These are phyloP conservation scores for Synanthedon tipuliformis DNA, from an alignment of 2,888 invertebrate species.

Conservation along the genomic window DNA sequence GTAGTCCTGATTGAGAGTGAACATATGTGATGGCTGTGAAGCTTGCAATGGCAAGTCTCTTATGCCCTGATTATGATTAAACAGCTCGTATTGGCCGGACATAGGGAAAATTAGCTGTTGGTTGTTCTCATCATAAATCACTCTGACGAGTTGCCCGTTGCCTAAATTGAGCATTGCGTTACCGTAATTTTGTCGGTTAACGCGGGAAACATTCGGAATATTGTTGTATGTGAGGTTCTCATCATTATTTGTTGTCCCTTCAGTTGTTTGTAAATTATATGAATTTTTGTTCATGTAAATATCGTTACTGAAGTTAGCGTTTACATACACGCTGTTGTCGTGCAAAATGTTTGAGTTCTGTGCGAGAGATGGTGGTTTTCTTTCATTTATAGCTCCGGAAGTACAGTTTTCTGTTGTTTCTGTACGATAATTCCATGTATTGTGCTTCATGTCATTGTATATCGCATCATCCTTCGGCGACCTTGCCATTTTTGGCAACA, in stretches of 20 bases:
- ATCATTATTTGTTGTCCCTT: constrained; percentile 35
- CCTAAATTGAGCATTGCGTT: constrained; percentile 59
- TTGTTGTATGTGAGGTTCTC: constrained; percentile 40
- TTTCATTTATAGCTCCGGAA: constrained; percentile 43
- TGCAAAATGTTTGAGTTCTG: constrained; percentile 31
- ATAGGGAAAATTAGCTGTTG: constrained; percentile 58
- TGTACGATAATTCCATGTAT: constrained; percentile 59
- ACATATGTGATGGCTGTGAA: constrained; percentile 40
- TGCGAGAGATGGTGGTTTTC: constrained; percentile 35
- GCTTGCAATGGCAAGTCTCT: constrained; percentile 44
- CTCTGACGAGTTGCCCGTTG: constrained; percentile 55
- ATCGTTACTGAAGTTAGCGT: constrained; percentile 42
- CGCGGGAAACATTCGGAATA: constrained; percentile 32
- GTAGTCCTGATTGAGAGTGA: constrained; percentile 53
- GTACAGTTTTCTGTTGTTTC: constrained; percentile 48
- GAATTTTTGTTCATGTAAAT: constrained; percentile 51
- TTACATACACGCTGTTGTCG: constrained; percentile 48
- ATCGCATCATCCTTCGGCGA: constrained; percentile 62
- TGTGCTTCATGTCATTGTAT: constrained; percentile 53
- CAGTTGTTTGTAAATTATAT: constrained; percentile 40
- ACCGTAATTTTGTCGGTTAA: constrained; percentile 46
- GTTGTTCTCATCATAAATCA: constrained; percentile 60
- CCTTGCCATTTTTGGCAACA: constrained; percentile 64
- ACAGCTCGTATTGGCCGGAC: constrained; percentile 59
- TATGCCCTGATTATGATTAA: constrained; percentile 48